Conservation (phyloP, 2,797 vertebrate genomes). For the Cirrhinus molitorella region DNA sequence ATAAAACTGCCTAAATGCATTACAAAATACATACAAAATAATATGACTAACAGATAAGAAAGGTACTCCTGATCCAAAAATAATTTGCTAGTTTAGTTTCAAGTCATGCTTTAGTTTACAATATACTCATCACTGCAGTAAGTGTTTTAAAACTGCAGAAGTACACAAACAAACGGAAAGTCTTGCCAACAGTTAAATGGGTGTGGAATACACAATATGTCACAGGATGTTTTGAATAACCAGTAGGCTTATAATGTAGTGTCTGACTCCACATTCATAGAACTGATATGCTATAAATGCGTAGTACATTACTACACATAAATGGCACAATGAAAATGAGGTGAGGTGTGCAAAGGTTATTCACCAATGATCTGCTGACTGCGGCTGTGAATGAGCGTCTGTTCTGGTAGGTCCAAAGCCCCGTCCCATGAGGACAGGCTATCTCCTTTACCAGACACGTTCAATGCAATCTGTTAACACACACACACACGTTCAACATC, state of each 20-base stretch:
- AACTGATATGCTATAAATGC: not conserved
- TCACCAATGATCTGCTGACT: conserved; percentile 92
- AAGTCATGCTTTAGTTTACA: not conserved
- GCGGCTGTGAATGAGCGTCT: conserved; percentile 88
- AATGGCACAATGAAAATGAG: conserved; percentile 1
- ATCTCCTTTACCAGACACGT: conserved; percentile 96
- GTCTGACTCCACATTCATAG: not conserved
- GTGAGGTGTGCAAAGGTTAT: conserved; percentile 60
- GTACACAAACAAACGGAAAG: not conserved
- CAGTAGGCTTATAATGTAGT: conserved; percentile 10
- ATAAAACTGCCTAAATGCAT: not conserved
- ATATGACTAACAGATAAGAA: not conserved
- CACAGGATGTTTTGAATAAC: conserved; percentile 1
- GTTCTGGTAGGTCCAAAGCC: conserved; percentile 91
- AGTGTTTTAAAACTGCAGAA: too few relatives aligned
- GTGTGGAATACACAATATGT: not conserved
- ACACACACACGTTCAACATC: conserved; percentile 26
- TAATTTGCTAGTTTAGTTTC: not conserved
- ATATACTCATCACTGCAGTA: too few relatives aligned
- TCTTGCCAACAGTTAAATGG: not conserved
- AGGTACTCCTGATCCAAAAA: not conserved
- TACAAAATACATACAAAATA: too few relatives aligned
- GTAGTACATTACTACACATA: not conserved
- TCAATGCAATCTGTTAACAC: conserved; percentile 89
- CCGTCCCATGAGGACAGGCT: conserved; percentile 96